Percentiles rank a stretch among this genome's conserved stretches.
Conservation (phyloP, 2,797 vertebrate genomes). For the Pachyuromys duprasi region DNA sequence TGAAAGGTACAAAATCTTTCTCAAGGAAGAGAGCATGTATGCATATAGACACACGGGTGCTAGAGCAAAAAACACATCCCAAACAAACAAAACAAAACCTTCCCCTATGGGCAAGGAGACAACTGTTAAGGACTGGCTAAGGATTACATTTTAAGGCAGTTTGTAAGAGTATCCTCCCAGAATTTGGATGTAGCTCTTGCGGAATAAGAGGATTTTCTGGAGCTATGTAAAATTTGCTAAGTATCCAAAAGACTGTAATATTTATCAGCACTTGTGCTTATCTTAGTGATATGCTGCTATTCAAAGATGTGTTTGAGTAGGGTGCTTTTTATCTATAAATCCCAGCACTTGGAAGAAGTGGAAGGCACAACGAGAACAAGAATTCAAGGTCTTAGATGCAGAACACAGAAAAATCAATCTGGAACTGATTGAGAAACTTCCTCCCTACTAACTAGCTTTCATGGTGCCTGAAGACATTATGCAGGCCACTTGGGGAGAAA, state of each 20-base stretch:
- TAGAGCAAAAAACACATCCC: neutral
- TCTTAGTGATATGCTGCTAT: neutral
- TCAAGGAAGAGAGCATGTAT: neutral
- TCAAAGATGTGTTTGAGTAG: neutral
- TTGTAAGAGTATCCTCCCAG: neutral
- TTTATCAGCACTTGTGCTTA: neutral
- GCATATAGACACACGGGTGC: neutral
- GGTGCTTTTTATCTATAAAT: no score
- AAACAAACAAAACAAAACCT: neutral
- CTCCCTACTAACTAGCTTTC: neutral
- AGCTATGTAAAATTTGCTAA: neutral
- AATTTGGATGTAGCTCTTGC: neutral
- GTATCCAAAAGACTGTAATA: neutral
- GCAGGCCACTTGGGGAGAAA: neutral
- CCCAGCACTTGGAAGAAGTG: neutral
- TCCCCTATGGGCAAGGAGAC: neutral
- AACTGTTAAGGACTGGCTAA: neutral
- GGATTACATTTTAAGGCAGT: neutral
- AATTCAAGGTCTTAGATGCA: neutral
- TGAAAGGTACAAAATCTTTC: neutral
- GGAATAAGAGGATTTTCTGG: neutral
- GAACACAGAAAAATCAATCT: neutral
- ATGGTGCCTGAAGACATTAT: neutral
- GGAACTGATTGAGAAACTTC: neutral
- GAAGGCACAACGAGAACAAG: neutral